Conservation (phyloP, 2,797 vertebrate species). For the Macropus fuliginosus region DNA sequence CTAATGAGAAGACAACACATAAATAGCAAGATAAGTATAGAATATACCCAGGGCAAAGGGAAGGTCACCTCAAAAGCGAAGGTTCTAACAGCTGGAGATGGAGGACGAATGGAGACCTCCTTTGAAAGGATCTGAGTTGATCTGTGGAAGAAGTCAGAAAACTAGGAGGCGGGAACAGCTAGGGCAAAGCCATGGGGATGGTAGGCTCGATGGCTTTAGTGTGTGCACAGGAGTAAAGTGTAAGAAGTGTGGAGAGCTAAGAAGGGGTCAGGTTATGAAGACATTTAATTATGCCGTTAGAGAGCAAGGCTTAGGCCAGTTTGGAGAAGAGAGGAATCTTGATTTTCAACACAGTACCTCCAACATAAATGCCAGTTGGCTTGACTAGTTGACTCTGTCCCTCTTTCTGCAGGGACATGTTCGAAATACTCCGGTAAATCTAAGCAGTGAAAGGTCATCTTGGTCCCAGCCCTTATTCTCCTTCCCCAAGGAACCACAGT, state of each 20-base stretch:
- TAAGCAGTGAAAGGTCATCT: not conserved
- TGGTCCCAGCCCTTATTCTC: not conserved
- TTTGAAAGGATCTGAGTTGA: not conserved
- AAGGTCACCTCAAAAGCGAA: not conserved
- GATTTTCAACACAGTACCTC: not conserved
- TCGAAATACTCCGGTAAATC: not conserved
- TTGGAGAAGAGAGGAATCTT: not conserved
- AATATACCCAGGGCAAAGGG: not conserved
- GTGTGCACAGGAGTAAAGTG: not conserved
- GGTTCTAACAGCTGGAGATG: not conserved
- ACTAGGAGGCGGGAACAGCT: not conserved
- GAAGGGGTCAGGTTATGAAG: not conserved
- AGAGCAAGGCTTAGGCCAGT: not conserved
- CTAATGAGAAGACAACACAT: not conserved
- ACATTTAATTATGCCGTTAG: not conserved
- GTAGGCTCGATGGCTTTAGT: not conserved
- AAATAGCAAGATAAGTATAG: not conserved
- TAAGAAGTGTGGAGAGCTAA: not conserved
- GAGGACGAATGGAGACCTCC: not conserved
- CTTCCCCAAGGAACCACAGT: not conserved
- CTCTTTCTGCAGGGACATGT: not conserved
- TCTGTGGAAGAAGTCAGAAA: not conserved
- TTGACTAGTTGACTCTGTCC: slow-evolving; percentile 17
- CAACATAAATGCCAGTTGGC: slow-evolving; percentile 41
- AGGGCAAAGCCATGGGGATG: not conserved